Percentiles rank a stretch among this genome's conserved stretches.
Evolutionary conservation across 2,888 invertebrate species (phyloP).

Genomic region (Cataglyphis livida): DNA sequence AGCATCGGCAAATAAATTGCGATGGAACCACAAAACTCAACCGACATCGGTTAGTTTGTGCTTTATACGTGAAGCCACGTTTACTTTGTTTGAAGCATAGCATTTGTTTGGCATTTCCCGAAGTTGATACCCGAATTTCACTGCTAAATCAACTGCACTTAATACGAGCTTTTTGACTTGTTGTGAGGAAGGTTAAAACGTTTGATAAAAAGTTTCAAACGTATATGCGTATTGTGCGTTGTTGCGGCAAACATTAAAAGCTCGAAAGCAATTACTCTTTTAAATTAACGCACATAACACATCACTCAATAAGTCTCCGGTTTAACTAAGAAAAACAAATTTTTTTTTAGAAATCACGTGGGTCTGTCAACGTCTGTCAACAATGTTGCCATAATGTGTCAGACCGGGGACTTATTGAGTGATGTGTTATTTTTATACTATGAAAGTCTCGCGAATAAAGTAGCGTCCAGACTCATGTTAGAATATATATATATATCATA

Average conservation of each 20-base stretch:
- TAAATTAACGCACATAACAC: constrained; percentile 1
- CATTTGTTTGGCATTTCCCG: constrained; percentile 29
- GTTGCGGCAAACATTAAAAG: neutral
- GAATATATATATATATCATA: neutral
- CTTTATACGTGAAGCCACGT: constrained; percentile 18
- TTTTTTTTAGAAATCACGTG: too few relatives aligned
- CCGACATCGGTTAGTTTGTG: constrained; percentile 12
- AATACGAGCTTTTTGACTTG: constrained; percentile 28
- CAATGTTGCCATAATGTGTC: too few relatives aligned
- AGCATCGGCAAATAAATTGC: constrained; percentile 41
- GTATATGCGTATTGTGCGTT: neutral
- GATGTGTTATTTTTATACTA: neutral
- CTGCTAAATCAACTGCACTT: constrained; percentile 58
- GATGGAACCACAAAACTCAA: constrained; percentile 19
- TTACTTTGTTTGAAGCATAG: constrained; percentile 22
- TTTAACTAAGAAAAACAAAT: too few relatives aligned
- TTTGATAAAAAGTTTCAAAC: constrained; percentile 40
- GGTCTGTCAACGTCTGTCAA: too few relatives aligned
- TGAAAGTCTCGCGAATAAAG: neutral
- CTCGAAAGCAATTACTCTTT: constrained; percentile 25
- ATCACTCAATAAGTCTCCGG: too few relatives aligned
- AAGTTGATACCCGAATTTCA: constrained; percentile 51
- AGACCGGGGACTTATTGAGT: too few relatives aligned
- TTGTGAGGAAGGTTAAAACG: neutral
- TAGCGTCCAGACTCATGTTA: neutral